Evolutionary conservation across 2,888 invertebrate species (phyloP), one percentile per base, ranked within the genome.

Genomic region (Augiades crinisus): DNA sequence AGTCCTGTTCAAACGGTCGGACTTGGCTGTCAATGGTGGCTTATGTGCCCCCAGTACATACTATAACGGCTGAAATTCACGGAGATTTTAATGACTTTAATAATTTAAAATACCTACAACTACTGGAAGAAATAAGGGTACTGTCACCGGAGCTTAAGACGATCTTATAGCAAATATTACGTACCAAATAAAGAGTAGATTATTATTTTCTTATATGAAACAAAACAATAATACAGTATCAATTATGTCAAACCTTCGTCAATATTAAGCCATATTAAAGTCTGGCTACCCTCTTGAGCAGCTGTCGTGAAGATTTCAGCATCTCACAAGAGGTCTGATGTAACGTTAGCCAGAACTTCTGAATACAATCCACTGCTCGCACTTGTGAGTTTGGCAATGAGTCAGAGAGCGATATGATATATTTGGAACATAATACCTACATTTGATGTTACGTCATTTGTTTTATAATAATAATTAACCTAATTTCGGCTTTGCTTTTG

Each of bases 321-420:
- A 27, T 40, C 31, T 16, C 14, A 51, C 50, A 44, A 51, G 50
- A 43, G 50, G 44, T 14, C 30, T 37, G 44, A 43, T 30, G 36
- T 44, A 44, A 51, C 37, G 43, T 44, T 37, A 27, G 30, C 44
- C 50, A 51, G 50, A 51, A 16, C 36, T 36, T 17, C 33, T 8
- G 49, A 17, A 43, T 30, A 14, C 19, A 30, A 43, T 16, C 17
- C 13, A 43, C 36, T 19, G 44, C 43, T 30, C 30, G 22, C 34
- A 43, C 50, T 51, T 51, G 50, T 43, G 43, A 50, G 50, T 43
- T 50, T 43, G 50, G 43, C 37, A 44, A 51, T 51, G 51, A 51
- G 10, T 51, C 51, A 51, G 49, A 13, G 22, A 5, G 30, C 36
- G 19, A 50, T 37, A 43, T 50, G 44, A 34, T 44, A 44, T 51